Percentiles rank a stretch among this genome's conserved stretches.
phyloP scores from a whole-genome alignment of 2,888 invertebrate species.

The Anoplius nigerrimus region DNA sequence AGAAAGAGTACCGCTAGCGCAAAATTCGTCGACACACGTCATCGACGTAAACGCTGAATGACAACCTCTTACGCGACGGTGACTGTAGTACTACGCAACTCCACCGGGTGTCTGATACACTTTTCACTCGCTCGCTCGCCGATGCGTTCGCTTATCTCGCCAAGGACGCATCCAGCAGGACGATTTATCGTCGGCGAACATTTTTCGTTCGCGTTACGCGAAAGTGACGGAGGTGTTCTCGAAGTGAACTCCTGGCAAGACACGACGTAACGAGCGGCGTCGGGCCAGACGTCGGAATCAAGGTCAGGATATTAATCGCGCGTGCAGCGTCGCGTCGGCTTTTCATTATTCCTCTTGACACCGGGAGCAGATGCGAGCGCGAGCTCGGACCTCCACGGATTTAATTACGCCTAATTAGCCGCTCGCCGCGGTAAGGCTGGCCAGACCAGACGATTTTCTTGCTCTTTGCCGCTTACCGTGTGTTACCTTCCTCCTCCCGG shows the following conservation, averaged over 20 bases:
- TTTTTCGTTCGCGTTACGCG: constrained; percentile 3
- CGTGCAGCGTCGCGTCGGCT: constrained; percentile 41
- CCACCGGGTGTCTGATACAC: too few relatives aligned
- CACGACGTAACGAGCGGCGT: not conserved
- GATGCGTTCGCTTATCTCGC: not conserved
- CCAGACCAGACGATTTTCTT: constrained; percentile 49
- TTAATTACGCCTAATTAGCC: constrained; percentile 69
- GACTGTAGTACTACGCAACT: too few relatives aligned
- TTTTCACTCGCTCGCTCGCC: not conserved
- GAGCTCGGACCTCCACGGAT: constrained; percentile 50
- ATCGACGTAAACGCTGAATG: too few relatives aligned
- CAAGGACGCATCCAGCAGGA: not conserved
- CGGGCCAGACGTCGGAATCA: constrained; percentile 39
- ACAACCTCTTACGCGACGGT: too few relatives aligned
- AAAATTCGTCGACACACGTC: too few relatives aligned
- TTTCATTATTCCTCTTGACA: constrained; percentile 50
- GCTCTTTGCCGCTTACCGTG: constrained; percentile 28
- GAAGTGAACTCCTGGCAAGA: too few relatives aligned
- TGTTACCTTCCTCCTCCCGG: not conserved
- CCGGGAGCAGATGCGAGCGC: constrained; percentile 46
- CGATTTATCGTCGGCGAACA: constrained; percentile 6
- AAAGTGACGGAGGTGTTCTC: constrained; percentile 11
- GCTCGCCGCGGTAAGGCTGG: constrained; percentile 46
- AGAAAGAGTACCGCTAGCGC: too few relatives aligned
- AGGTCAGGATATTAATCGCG: constrained; percentile 28